These are phyloP conservation scores for Eutolmus rufibarbis DNA, from an alignment of 2,888 invertebrate species.

Conservation along the genomic window DNA sequence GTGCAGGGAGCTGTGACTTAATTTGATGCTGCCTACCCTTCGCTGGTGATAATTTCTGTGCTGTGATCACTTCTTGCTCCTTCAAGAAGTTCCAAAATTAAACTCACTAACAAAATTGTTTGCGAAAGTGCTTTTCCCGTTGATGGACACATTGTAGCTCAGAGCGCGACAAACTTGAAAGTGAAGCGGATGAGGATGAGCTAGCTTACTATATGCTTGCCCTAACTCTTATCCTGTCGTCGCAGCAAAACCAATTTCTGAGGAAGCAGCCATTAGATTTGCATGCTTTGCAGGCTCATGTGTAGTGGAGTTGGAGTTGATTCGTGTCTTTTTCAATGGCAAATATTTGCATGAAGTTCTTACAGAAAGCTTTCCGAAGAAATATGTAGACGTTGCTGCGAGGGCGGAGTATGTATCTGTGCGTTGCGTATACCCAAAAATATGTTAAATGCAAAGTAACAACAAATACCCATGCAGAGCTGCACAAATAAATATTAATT, in stretches of 20 bases:
- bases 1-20: neutral
- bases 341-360: slow-evolving; percentile 20
- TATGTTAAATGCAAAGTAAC: neutral
- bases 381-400: neutral
- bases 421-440: neutral
- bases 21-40: neutral
- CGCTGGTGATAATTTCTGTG: neutral
- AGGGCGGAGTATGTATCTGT: neutral
- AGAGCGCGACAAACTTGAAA: slow-evolving; percentile 12
- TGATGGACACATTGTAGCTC: slow-evolving; percentile 41
- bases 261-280: neutral
- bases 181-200: neutral
- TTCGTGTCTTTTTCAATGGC: neutral
- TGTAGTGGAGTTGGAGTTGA: neutral
- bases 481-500: neutral
- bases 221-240: neutral
- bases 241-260: neutral
- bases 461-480: neutral
- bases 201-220: neutral
- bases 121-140: slow-evolving; percentile 42
- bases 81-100: neutral
- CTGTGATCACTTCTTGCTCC: neutral
- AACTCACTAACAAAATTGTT: slow-evolving; percentile 36
- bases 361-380: slow-evolving; percentile 1
- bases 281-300: neutral